Evolutionary conservation across 2,113 vertebrate species (phyloP), one percentile per base, ranked within the genome.

Genomic region (Thymallus thymallus): DNA sequence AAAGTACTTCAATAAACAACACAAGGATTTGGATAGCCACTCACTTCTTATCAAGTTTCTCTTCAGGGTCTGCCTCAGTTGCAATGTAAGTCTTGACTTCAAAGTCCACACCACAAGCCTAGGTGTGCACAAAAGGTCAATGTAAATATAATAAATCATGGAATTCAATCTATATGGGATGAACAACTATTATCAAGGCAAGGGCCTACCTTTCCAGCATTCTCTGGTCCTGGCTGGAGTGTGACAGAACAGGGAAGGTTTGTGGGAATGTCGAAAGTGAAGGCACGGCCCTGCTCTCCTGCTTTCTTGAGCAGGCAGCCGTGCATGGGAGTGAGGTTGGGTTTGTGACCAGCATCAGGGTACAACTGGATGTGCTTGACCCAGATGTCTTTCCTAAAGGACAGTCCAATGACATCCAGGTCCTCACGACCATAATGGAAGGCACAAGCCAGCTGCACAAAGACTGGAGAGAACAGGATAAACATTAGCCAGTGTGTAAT

Each of bases 21-120:
- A 65, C 3, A 23, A 10, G 10, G 20, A 29, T 9, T 26, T 29
- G 9, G 22, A 29, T 16, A 48, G 56, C n/a, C 26, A 73, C 88
- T 77, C 87, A 97, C 96, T 94, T 96, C 90, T 96, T 98, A 5
- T 94, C 89, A 68, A 96, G 88, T 86, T 95, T 96, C 86, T 98
- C 96, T 76, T 97, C 94, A 0, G 94, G 79, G 69, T 94, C 85
- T 73, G 91, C 94, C 6, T 88, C 83, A 0, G 67, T 88, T 64
- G 93, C 92, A 32, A 96, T 90, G 88, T 94, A 97, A 13, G 91
- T 89, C 88, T 96, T 98, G 69, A 97, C 92, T 84, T 97, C 95
- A 6, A 94, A 98, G 88, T 98, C 97, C 10, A 98, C 93, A 0
- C 96, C 96, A 0, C 96, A 98, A 30, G 96, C 84, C 96, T 98